Evolutionary conservation across 37 sponge, comb jelly and placozoan species (phyloP).

Genomic region (Theonella swinhoei): DNA sequence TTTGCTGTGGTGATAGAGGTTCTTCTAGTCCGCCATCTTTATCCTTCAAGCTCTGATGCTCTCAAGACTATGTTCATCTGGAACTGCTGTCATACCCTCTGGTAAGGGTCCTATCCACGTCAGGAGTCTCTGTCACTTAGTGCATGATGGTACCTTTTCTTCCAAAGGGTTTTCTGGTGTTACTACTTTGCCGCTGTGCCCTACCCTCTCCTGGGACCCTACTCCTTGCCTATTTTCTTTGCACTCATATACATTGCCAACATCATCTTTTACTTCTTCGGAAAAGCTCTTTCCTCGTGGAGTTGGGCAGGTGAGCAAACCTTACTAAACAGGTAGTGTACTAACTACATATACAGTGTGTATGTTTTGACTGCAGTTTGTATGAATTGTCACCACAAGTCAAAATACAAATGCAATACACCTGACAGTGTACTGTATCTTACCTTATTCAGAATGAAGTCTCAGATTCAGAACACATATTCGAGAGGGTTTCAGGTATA

Average conservation of each 20-base stretch:
- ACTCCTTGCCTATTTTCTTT: background rate
- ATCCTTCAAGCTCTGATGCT: background rate
- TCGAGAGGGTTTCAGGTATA: too few relatives aligned
- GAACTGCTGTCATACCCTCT: background rate
- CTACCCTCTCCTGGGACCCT: background rate
- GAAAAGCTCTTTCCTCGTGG: background rate
- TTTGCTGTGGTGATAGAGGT: background rate
- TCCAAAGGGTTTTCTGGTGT: background rate
- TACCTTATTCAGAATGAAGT: too few relatives aligned
- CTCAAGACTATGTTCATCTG: background rate
- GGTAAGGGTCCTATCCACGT: background rate
- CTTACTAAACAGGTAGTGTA: too few relatives aligned
- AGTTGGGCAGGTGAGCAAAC: background rate
- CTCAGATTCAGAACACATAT: too few relatives aligned
- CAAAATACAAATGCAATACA: too few relatives aligned
- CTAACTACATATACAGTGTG: too few relatives aligned
- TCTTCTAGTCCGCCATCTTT: background rate
- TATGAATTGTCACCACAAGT: too few relatives aligned
- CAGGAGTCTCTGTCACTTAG: too few relatives aligned
- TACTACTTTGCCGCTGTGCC: background rate
- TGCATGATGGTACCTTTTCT: background rate
- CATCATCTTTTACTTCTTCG: background rate
- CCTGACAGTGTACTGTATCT: too few relatives aligned
- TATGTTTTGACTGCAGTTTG: too few relatives aligned
- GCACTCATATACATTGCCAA: background rate